Evolutionary conservation across 2,797 vertebrate genomes (phyloP).

Genomic region (Lagodon rhomboides): DNA sequence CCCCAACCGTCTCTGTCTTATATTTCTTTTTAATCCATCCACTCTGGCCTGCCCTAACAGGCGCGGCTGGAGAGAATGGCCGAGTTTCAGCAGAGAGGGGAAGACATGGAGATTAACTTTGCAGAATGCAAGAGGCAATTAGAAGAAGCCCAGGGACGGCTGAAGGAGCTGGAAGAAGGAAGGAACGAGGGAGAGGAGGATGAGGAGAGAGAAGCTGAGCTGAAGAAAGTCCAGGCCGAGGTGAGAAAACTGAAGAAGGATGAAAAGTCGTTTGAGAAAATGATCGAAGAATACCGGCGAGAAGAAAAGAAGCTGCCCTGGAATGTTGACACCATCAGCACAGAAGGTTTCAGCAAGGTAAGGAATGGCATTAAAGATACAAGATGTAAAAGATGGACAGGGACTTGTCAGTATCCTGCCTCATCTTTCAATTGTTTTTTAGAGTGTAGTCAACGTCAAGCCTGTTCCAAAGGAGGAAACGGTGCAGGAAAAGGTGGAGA

Average conservation of each 20-base stretch:
- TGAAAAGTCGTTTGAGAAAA: conserved; percentile 84
- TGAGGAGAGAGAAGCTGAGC: conserved; percentile 80
- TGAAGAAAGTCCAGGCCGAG: conserved; percentile 81
- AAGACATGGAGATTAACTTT: conserved; percentile 85
- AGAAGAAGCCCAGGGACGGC: conserved; percentile 82
- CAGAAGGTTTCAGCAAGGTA: conserved; percentile 94
- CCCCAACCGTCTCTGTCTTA: not conserved
- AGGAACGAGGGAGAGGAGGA: conserved; percentile 75
- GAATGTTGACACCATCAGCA: conserved; percentile 94
- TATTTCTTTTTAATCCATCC: not conserved
- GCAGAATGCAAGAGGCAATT: conserved; percentile 84
- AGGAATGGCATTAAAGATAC: not conserved
- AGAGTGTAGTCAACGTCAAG: conserved; percentile 92
- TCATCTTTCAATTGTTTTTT: conserved; percentile 19
- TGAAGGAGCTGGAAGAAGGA: conserved; percentile 79
- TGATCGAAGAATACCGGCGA: conserved; percentile 84
- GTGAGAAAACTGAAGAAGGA: conserved; percentile 88
- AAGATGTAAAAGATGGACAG: not conserved
- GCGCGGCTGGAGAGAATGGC: conserved; percentile 90
- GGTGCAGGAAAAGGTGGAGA: conserved; percentile 87
- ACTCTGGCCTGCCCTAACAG: conserved; percentile 66
- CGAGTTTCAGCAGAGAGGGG: conserved; percentile 89
- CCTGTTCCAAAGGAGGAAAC: conserved; percentile 80
- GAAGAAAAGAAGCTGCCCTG: conserved; percentile 92
- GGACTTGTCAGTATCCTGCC: not conserved